Evolutionary conservation across 2,797 vertebrate species (phyloP).

Genomic region (Epinephelus coioides): DNA sequence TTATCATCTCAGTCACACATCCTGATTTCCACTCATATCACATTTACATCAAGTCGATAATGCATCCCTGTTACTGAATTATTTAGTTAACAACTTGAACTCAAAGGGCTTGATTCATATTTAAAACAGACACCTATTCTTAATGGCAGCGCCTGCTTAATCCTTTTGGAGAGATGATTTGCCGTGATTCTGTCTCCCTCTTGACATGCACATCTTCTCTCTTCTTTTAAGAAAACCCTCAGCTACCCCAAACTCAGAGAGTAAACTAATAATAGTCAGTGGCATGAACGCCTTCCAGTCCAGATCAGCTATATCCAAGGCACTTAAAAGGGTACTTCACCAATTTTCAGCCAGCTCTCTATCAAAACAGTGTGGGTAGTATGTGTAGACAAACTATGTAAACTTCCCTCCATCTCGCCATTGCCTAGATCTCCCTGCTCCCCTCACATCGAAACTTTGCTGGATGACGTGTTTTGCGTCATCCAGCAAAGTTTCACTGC

Average conservation of each 20-base stretch:
- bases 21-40: constrained; percentile 84
- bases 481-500: too few species aligned
- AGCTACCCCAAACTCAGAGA: background rate
- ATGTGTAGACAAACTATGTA: too few species aligned
- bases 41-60: constrained; percentile 87
- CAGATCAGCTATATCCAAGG: background rate
- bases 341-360: too few species aligned
- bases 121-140: constrained; percentile 87
- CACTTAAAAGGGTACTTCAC: background rate
- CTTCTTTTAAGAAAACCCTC: background rate
- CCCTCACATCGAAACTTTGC: too few species aligned
- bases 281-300: background rate
- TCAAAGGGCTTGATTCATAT: constrained; percentile 85
- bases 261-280: background rate
- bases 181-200: constrained; percentile 38
- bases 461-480: too few species aligned
- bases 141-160: constrained; percentile 81
- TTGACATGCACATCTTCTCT: constrained; percentile 47
- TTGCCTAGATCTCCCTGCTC: too few species aligned
- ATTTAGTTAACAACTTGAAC: constrained; percentile 86
- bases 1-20: constrained; percentile 87
- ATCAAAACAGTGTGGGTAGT: too few species aligned
- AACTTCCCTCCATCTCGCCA: too few species aligned
- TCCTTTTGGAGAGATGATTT: constrained; percentile 63
- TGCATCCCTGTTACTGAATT: constrained; percentile 84